Percentiles rank a stretch among this genome's conserved stretches.
These are phyloP conservation scores for Phataginus tetradactyla DNA, from an alignment of 2,797 vertebrate genomes.

Conservation along the genomic window DNA sequence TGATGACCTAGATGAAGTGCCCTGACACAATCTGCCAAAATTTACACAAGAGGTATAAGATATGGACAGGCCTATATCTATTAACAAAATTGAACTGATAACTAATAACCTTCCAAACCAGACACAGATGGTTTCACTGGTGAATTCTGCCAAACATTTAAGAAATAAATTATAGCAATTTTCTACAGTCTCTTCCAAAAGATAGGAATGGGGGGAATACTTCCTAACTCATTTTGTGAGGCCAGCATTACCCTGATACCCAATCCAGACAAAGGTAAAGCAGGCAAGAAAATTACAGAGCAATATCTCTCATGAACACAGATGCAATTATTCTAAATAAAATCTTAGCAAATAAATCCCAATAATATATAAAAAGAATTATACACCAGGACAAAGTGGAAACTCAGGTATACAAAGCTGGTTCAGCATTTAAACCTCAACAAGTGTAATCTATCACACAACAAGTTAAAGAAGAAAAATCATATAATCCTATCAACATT, in stretches of 20 bases:
- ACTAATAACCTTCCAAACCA: neutral
- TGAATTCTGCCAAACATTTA: neutral
- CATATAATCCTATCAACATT: neutral
- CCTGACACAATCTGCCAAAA: neutral
- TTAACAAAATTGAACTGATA: neutral
- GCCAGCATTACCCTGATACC: neutral
- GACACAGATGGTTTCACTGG: neutral
- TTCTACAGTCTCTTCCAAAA: neutral
- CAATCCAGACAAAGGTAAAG: neutral
- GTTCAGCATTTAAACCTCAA: neutral
- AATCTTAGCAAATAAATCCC: neutral
- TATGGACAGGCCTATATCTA: neutral
- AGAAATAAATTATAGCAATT: neutral
- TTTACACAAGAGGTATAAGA: neutral
- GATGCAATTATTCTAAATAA: neutral
- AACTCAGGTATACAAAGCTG: neutral
- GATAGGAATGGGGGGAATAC: neutral
- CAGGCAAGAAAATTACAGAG: neutral
- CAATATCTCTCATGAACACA: neutral
- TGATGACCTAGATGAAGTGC: neutral
- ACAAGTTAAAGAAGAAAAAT: neutral
- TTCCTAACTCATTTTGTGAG: neutral
- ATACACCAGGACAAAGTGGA: neutral
- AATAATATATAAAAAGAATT: neutral
- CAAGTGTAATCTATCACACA: neutral